Percentiles rank a stretch among this genome's conserved stretches.
Evolutionary conservation across 2,888 invertebrate genomes (phyloP).

Genomic region (Thalpophila matura): DNA sequence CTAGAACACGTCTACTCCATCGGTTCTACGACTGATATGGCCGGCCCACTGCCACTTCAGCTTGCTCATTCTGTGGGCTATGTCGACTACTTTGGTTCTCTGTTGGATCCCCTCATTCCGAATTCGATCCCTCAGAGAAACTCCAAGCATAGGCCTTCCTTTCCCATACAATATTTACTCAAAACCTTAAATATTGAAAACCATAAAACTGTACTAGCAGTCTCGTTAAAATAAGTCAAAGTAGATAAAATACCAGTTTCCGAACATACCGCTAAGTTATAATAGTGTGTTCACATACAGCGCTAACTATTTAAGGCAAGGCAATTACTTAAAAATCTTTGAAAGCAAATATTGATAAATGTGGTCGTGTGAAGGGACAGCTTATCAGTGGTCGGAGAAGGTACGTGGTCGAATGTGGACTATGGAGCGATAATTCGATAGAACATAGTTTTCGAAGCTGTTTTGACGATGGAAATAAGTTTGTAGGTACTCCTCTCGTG

Average conservation of each 20-base stretch:
- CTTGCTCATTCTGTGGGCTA: no score
- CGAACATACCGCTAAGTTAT: conserved; percentile 46
- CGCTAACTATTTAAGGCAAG: conserved; percentile 64
- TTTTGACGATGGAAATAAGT: no score
- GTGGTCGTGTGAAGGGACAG: conserved; percentile 68
- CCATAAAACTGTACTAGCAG: conserved; percentile 57
- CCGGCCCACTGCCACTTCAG: no score
- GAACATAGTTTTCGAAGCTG: background rate
- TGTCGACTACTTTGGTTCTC: no score
- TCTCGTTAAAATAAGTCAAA: conserved; percentile 52
- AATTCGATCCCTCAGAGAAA: no score
- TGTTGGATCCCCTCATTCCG: no score
- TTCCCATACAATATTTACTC: conserved; percentile 13
- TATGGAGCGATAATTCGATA: conserved; percentile 21
- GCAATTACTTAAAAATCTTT: conserved; percentile 82
- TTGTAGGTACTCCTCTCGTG: no score
- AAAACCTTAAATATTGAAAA: conserved; percentile 52
- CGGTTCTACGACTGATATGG: no score
- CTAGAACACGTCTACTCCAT: no score
- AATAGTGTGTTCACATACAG: conserved; percentile 45
- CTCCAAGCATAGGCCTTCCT: background rate
- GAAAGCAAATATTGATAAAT: conserved; percentile 77
- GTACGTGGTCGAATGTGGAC: conserved; percentile 20
- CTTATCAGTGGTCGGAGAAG: conserved; percentile 64
- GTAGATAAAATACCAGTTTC: conserved; percentile 53